A percentile compares a stretch with the other conserved stretches of the same genome.
These are phyloP conservation scores for Phalloptychus januarius DNA, from an alignment of 2,797 vertebrate genomes.

Conservation along the genomic window DNA sequence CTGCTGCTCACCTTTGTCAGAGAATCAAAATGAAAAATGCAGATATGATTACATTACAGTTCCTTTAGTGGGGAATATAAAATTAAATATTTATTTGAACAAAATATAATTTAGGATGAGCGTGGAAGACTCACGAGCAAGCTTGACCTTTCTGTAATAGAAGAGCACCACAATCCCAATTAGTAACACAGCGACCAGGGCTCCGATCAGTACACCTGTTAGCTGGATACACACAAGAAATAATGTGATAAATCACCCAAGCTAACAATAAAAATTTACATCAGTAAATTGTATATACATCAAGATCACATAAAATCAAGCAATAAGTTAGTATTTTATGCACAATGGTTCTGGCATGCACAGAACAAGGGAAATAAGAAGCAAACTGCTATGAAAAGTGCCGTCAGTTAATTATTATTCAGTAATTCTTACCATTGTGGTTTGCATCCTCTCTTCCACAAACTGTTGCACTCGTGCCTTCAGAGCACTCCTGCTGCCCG, in stretches of 20 bases:
- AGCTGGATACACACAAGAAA: slow-evolving; percentile 77
- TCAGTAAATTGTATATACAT: neutral
- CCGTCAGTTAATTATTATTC: neutral
- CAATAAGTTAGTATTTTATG: neutral
- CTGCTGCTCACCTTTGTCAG: slow-evolving; percentile 75
- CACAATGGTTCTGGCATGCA: neutral
- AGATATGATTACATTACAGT: slow-evolving; percentile 1
- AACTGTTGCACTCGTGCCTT: slow-evolving; percentile 82
- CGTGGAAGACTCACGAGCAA: slow-evolving; percentile 81
- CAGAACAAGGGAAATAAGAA: neutral
- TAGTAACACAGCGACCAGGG: slow-evolving; percentile 81
- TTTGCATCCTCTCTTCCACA: slow-evolving; percentile 88
- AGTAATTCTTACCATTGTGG: slow-evolving; percentile 85
- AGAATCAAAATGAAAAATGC: slow-evolving; percentile 34
- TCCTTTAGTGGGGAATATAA: neutral
- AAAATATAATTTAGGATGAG: neutral
- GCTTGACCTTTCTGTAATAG: slow-evolving; percentile 84
- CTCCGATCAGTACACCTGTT: slow-evolving; percentile 88
- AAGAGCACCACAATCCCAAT: slow-evolving; percentile 85
- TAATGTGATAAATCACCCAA: neutral
- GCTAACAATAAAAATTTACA: slow-evolving; percentile 1
- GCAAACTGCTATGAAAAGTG: neutral
- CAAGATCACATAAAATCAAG: neutral
- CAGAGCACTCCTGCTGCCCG: slow-evolving; percentile 68
- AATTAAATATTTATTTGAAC: neutral